Evolutionary conservation across 2,888 invertebrate species (phyloP).

Genomic region (Melinaea menophilus): DNA sequence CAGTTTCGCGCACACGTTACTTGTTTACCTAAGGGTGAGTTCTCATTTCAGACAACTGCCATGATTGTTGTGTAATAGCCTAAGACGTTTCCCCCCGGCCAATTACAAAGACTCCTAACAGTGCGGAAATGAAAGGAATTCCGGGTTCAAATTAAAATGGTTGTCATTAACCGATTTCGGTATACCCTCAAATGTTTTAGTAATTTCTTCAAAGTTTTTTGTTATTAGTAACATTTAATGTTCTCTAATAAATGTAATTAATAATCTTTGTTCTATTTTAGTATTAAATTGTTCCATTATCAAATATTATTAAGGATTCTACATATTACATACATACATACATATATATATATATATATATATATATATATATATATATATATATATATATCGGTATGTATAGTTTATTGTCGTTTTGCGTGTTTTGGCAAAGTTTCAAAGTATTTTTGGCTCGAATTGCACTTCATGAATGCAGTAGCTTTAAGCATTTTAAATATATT

Average conservation of each 20-base stretch:
- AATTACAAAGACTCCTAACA: constrained; percentile 30
- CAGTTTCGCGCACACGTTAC: constrained; percentile 75
- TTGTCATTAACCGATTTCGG: constrained; percentile 53
- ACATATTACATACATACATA: not conserved
- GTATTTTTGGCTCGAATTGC: constrained; percentile 70
- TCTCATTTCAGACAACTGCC: constrained; percentile 74
- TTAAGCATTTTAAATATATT: constrained; percentile 52
- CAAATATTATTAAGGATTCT: constrained; percentile 6
- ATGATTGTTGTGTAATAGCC: constrained; percentile 71
- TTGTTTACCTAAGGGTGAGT: constrained; percentile 75
- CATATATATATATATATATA: not conserved
- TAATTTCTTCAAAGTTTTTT: constrained; percentile 13
- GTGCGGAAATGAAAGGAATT: constrained; percentile 33
- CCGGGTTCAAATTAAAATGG: constrained; percentile 45
- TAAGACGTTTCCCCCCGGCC: constrained; percentile 41
- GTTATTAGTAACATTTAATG: too few species aligned
- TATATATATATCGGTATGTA: constrained; percentile 37
- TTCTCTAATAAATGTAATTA: too few species aligned
- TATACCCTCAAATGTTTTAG: constrained; percentile 33
- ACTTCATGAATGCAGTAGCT: constrained; percentile 66
- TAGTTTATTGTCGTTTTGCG: constrained; percentile 59
- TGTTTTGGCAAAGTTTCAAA: constrained; percentile 71
- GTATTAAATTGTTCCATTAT: not conserved
- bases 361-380: constrained; percentile 20
- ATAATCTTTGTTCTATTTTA: not conserved